These are phyloP conservation scores for Nyctereutes procyonoides DNA, from an alignment of 2,113 vertebrate genomes.

Conservation along the genomic window DNA sequence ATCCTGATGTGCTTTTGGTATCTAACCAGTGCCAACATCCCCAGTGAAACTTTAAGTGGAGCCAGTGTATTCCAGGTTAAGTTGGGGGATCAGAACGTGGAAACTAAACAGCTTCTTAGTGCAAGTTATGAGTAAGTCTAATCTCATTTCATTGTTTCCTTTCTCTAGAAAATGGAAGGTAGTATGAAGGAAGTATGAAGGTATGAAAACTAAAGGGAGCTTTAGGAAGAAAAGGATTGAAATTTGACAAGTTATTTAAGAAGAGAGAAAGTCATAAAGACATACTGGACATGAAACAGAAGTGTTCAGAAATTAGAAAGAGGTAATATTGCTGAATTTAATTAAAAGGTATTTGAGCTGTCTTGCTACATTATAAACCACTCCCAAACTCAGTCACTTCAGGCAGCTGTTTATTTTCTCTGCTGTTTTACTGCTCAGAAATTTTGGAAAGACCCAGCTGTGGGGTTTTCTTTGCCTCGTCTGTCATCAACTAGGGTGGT, in stretches of 20 bases:
- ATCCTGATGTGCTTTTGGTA: slow-evolving; percentile 99
- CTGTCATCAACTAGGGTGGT: neutral
- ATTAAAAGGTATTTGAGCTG: neutral
- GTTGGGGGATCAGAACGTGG: slow-evolving; percentile 86
- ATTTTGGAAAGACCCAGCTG: neutral
- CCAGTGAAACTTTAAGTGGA: slow-evolving; percentile 89
- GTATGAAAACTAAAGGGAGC: slow-evolving; percentile 36
- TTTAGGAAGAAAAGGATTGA: slow-evolving; percentile 49
- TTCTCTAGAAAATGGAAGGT: slow-evolving; percentile 37
- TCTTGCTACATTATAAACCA: neutral
- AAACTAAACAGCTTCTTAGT: slow-evolving; percentile 91
- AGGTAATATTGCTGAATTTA: slow-evolving; percentile 20
- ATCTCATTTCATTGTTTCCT: slow-evolving; percentile 18
- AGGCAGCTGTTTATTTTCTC: neutral
- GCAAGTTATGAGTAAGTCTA: slow-evolving; percentile 95
- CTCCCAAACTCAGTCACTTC: neutral
- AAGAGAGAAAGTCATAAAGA: slow-evolving; percentile 49
- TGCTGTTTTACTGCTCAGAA: neutral
- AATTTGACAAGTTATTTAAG: slow-evolving; percentile 44
- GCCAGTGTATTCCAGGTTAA: slow-evolving; percentile 90
- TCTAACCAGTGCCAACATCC: slow-evolving; percentile 90
- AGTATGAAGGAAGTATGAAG: slow-evolving; percentile 16
- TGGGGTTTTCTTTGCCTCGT: neutral
- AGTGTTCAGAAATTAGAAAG: slow-evolving; percentile 42
- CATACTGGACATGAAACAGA: neutral